These are phyloP conservation scores for Pammene fasciana DNA, from an alignment of 2,888 invertebrate species.

Conservation along the genomic window DNA sequence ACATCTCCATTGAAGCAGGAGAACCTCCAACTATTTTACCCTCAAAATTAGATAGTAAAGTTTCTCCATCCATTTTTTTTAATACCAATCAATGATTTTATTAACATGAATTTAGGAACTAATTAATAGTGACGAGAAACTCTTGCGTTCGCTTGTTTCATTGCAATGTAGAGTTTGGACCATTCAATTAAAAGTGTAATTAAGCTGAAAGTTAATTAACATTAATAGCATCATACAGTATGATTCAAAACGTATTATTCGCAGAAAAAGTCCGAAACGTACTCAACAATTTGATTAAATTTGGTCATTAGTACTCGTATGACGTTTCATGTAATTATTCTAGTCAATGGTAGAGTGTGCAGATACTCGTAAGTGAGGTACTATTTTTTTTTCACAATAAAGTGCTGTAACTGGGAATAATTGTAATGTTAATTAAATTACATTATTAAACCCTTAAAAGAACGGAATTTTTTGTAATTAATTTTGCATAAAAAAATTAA, in stretches of 20 bases:
- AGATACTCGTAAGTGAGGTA: no score
- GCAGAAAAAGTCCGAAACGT: not conserved
- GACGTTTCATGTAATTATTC: no score
- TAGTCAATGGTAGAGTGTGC: no score
- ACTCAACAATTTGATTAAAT: no score
- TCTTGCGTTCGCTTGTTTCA: not conserved
- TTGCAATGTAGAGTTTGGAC: not conserved
- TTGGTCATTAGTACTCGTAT: no score
- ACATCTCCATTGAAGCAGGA: slow-evolving; percentile 3
- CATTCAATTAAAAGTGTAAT: not conserved
- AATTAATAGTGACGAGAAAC: not conserved
- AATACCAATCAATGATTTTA: not conserved
- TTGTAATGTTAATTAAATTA: no score
- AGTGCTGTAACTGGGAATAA: no score
- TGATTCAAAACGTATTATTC: not conserved
- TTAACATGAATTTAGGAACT: not conserved
- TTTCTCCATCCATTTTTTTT: not conserved
- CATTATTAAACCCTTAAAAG: no score
- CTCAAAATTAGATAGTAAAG: not conserved
- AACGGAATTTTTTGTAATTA: no score
- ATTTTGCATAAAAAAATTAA: no score
- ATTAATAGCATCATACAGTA: not conserved
- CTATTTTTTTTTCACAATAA: no score
- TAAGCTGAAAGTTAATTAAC: not conserved
- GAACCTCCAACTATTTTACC: slow-evolving; percentile 12